Conservation (phyloP, 2,797 vertebrate species). For the Coendou prehensilis region DNA sequence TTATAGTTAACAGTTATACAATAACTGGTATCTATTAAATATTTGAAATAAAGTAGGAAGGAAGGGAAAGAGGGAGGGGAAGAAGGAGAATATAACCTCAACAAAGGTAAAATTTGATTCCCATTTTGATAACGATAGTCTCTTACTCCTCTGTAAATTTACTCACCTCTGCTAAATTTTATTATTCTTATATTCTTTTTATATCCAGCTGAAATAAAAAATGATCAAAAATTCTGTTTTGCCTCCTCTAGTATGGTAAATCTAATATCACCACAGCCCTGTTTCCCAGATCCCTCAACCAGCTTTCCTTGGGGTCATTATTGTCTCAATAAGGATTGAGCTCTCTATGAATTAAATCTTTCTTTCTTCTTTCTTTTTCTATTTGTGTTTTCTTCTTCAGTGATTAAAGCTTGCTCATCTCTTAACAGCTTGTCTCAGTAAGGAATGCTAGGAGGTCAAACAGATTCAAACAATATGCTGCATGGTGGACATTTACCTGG, state of each 20-base stretch:
- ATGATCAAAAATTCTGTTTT: neutral
- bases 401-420: neutral
- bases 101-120: neutral
- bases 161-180: neutral
- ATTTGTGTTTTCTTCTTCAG: neutral
- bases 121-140: neutral
- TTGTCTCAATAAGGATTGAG: neutral
- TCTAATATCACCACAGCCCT: neutral
- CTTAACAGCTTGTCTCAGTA: neutral
- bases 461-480: neutral
- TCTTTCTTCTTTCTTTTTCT: neutral
- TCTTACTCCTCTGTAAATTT: neutral
- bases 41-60: neutral
- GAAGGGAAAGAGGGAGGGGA: neutral
- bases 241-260: neutral
- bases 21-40: neutral
- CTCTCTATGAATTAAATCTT: neutral
- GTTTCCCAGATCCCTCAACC: neutral
- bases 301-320: neutral
- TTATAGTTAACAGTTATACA: neutral
- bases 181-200: neutral
- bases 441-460: neutral
- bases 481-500: neutral
- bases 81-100: neutral
- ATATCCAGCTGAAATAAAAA: slow-evolving; percentile 9